Conservation (phyloP, 2,113 vertebrate genomes). For the Ictalurus furcatus region DNA sequence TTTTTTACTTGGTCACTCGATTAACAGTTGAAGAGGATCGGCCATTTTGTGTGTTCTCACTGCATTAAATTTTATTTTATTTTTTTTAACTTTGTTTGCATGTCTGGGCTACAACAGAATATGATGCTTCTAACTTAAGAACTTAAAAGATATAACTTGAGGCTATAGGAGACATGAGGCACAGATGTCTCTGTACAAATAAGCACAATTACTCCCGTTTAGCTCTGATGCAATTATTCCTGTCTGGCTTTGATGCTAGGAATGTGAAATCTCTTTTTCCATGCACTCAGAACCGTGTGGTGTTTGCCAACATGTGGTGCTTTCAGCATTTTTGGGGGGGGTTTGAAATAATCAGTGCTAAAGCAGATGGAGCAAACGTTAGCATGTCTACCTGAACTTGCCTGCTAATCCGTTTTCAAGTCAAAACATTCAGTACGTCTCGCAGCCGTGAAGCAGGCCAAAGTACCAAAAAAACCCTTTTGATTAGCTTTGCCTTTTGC, state of each 20-base stretch:
- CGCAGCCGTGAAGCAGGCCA: slow-evolving; percentile 1
- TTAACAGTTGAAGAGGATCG: slow-evolving; percentile 18
- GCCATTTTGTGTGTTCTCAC: slow-evolving; percentile 15
- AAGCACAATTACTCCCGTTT: slow-evolving; percentile 8
- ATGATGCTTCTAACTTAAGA: neutral
- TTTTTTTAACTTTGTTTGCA: slow-evolving; percentile 1
- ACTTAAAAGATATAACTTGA: neutral
- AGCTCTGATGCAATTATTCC: slow-evolving; percentile 1
- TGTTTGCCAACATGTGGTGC: slow-evolving; percentile 7
- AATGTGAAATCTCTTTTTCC: slow-evolving; percentile 24
- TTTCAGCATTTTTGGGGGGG: slow-evolving; percentile 8
- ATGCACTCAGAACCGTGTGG: neutral
- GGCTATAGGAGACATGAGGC: neutral
- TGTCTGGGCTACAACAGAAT: slow-evolving; percentile 14
- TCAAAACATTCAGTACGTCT: slow-evolving; percentile 14
- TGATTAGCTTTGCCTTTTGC: slow-evolving; percentile 38
- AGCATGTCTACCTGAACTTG: slow-evolving; percentile 38
- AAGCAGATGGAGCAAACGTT: slow-evolving; percentile 39
- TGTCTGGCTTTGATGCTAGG: slow-evolving; percentile 7
- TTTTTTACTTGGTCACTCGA: neutral
- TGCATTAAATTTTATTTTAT: neutral
- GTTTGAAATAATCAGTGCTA: slow-evolving; percentile 32
- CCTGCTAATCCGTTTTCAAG: slow-evolving; percentile 37
- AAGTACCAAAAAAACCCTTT: neutral
- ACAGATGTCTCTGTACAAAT: slow-evolving; percentile 4